phyloP scores from a whole-genome alignment of 2,797 vertebrate species.

The Chromis chromis region DNA sequence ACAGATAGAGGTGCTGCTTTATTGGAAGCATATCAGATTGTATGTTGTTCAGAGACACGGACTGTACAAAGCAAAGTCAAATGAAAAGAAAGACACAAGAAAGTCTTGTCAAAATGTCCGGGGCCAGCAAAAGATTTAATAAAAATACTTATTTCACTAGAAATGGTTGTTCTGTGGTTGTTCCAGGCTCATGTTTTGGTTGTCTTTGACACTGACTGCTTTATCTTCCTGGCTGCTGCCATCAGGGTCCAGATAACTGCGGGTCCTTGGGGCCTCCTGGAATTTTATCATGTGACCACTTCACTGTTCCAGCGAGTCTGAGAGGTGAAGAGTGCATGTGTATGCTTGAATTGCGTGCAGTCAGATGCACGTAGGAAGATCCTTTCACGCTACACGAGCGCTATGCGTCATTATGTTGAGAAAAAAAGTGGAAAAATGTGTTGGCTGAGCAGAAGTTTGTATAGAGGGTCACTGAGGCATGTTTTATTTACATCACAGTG shows the following conservation, averaged over 20 bases:
- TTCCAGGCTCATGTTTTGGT: not conserved
- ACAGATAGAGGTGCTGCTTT: not conserved
- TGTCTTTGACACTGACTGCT: slow-evolving; percentile 24
- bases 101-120: not conserved
- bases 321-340: slow-evolving; percentile 1
- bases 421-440: not conserved
- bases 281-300: slow-evolving; percentile 56
- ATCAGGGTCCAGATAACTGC: slow-evolving; percentile 43
- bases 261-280: slow-evolving; percentile 55
- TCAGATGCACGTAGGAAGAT: not conserved
- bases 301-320: slow-evolving; percentile 7
- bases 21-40: slow-evolving; percentile 6
- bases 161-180: not conserved
- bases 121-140: not conserved
- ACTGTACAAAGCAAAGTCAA: not conserved
- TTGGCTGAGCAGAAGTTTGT: not conserved
- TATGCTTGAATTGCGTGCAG: not conserved
- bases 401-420: not conserved
- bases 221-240: slow-evolving; percentile 31
- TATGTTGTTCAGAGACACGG: not conserved
- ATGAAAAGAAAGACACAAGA: not conserved
- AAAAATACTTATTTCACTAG: not conserved
- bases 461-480: not conserved
- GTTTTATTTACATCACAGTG: not conserved
- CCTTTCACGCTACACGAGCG: not conserved